Conservation (phyloP, 2,113 vertebrate species). For the Apaloderma vittatum region DNA sequence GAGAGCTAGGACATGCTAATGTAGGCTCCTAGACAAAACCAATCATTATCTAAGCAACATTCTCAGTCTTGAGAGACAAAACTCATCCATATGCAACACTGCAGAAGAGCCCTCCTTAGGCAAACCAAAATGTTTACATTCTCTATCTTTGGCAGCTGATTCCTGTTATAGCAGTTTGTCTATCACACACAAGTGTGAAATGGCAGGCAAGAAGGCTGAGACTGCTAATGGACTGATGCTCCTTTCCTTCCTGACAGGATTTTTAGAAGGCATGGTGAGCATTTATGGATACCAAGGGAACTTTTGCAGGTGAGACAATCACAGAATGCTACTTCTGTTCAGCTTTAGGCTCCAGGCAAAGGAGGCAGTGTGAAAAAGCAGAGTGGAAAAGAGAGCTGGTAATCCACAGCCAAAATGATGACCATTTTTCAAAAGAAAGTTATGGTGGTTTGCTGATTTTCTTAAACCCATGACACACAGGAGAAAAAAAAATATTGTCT, state of each 20-base stretch:
- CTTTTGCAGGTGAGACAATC: not conserved
- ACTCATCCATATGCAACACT: constrained; percentile 45
- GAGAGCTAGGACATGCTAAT: not conserved
- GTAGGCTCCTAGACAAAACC: not conserved
- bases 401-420: not conserved
- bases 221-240: constrained; percentile 27
- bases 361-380: not conserved
- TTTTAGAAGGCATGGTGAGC: not conserved
- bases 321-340: not conserved
- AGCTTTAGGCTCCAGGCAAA: not conserved
- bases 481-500: not conserved
- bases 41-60: not conserved
- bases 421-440: constrained; percentile 4
- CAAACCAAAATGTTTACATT: constrained; percentile 51
- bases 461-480: not conserved
- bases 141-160: constrained; percentile 32
- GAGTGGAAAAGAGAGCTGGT: not conserved
- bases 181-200: constrained; percentile 23
- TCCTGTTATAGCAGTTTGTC: constrained; percentile 49
- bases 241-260: not conserved
- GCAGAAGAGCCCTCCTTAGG: not conserved
- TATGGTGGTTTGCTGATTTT: not conserved
- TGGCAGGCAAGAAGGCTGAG: constrained; percentile 27
- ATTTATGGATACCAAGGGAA: not conserved
- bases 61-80: constrained; percentile 20